Percentiles rank a stretch among this genome's conserved stretches.
These are phyloP conservation scores for Machimus atricapillus DNA, from an alignment of 2,888 invertebrate species.

Conservation along the genomic window DNA sequence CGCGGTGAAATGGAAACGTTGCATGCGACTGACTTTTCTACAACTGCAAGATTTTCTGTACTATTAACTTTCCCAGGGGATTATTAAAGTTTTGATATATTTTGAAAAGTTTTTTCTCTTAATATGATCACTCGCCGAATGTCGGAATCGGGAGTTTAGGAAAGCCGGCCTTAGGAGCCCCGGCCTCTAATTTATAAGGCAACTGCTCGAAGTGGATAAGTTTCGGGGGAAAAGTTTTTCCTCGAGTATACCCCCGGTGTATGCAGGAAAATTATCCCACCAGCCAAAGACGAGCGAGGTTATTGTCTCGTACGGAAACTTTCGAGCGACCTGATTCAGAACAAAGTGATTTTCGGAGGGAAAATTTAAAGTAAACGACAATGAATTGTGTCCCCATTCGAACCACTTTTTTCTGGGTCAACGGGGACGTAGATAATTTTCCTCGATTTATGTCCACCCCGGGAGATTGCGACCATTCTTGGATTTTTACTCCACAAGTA, in stretches of 20 bases:
- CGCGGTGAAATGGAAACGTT: background rate
- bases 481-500: background rate
- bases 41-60: background rate
- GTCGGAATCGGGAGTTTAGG: background rate
- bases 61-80: background rate
- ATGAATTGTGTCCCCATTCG: background rate
- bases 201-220: background rate
- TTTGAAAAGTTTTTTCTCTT: background rate
- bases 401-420: background rate
- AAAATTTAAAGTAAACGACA: background rate
- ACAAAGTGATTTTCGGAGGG: background rate
- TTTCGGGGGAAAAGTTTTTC: background rate
- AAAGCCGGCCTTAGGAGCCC: background rate
- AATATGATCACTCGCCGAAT: background rate
- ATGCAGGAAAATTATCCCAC: background rate
- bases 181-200: background rate
- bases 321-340: background rate
- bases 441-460: background rate
- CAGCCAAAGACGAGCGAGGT: background rate
- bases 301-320: background rate
- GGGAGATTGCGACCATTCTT: background rate
- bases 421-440: background rate
- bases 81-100: background rate
- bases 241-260: background rate
- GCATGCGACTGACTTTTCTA: background rate